phyloP scores from a whole-genome alignment of 23 tunicate genomes.

The Halocynthia aurantium region DNA sequence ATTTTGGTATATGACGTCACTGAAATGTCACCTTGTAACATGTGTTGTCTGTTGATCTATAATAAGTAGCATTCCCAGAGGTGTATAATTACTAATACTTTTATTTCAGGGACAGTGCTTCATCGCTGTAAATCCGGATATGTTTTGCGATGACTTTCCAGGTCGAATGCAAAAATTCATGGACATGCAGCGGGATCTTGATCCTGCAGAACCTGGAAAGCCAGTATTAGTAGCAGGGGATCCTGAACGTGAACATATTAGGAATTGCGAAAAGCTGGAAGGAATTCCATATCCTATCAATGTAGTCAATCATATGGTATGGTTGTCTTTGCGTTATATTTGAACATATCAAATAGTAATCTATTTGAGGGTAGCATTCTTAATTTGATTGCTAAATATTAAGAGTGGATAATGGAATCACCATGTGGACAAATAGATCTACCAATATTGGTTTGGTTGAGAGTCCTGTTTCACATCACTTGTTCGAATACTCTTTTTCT shows the following conservation, averaged over 20 bases:
- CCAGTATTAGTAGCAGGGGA: slow-evolving; percentile 97
- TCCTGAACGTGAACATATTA: slow-evolving; percentile 75
- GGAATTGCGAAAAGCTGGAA: slow-evolving; percentile 73
- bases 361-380: too few relatives aligned
- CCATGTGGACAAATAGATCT: too few relatives aligned
- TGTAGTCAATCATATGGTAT: slow-evolving; percentile 84
- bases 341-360: too few relatives aligned
- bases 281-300: slow-evolving; percentile 92
- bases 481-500: too few relatives aligned
- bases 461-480: too few relatives aligned
- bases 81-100: too few relatives aligned
- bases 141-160: slow-evolving; percentile 90
- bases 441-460: too few relatives aligned
- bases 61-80: too few relatives aligned
- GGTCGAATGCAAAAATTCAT: slow-evolving; percentile 77
- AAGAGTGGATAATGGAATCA: too few relatives aligned
- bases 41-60: not conserved
- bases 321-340: not conserved
- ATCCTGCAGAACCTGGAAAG: slow-evolving; percentile 55
- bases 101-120: slow-evolving; percentile 89
- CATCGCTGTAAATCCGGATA: slow-evolving; percentile 82
- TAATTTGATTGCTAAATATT: too few relatives aligned
- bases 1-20: too few relatives aligned
- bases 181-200: slow-evolving; percentile 50
- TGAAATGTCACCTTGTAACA: not conserved